Percentiles rank a stretch among this genome's conserved stretches.
phyloP scores from a whole-genome alignment of 2,888 invertebrate species.

The Amphipoea oculea region DNA sequence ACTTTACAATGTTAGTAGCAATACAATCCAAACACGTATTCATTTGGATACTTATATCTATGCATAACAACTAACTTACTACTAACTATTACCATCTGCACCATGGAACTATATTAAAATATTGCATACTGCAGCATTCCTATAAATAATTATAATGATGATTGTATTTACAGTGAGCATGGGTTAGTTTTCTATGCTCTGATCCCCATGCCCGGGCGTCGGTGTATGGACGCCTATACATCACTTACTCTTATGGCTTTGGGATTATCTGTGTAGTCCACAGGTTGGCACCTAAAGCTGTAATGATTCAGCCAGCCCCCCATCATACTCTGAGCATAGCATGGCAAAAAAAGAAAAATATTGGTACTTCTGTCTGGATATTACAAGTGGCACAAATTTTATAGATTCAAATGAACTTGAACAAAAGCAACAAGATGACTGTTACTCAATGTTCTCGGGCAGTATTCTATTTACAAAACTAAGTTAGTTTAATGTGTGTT shows the following conservation, averaged over 20 bases:
- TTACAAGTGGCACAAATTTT: slow-evolving; percentile 22
- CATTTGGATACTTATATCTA: slow-evolving; percentile 56
- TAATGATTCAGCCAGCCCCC: slow-evolving; percentile 97
- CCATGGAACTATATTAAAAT: slow-evolving; percentile 73
- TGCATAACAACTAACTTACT: slow-evolving; percentile 56
- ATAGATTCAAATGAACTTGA: not conserved
- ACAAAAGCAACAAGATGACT: slow-evolving; percentile 8
- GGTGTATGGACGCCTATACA: slow-evolving; percentile 61
- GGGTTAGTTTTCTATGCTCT: slow-evolving; percentile 79
- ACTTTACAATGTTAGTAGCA: slow-evolving; percentile 61
- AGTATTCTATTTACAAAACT: slow-evolving; percentile 20
- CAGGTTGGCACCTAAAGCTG: slow-evolving; percentile 97
- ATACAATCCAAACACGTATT: slow-evolving; percentile 59
- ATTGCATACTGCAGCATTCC: slow-evolving; percentile 63
- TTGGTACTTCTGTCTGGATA: slow-evolving; percentile 73
- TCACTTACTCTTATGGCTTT: slow-evolving; percentile 95
- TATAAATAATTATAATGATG: slow-evolving; percentile 75
- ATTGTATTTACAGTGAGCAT: slow-evolving; percentile 85
- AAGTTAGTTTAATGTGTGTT: slow-evolving; percentile 11
- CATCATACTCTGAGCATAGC: slow-evolving; percentile 93
- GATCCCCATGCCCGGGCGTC: slow-evolving; percentile 69
- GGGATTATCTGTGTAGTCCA: slow-evolving; percentile 95
- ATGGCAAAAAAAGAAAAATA: slow-evolving; percentile 75
- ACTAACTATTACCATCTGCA: slow-evolving; percentile 65
- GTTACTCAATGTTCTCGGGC: slow-evolving; percentile 5